These are phyloP conservation scores for Manis pentadactyla DNA, from an alignment of 2,797 vertebrate species.

Conservation along the genomic window DNA sequence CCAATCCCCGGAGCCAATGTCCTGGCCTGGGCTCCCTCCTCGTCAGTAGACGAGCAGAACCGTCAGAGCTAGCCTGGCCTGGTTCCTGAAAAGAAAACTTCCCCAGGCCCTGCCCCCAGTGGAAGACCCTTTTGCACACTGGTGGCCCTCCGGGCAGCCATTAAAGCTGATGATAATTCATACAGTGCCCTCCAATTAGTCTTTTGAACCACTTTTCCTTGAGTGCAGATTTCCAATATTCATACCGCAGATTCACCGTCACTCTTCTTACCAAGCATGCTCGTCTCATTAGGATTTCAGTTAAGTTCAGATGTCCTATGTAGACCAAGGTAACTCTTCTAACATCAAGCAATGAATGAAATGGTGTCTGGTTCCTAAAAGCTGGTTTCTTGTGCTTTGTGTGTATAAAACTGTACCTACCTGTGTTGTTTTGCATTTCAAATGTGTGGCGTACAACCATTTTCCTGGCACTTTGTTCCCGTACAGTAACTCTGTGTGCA, in stretches of 20 bases:
- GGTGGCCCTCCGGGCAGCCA: conserved; percentile 72
- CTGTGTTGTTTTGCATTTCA: conserved; percentile 93
- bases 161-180: conserved; percentile 76
- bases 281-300: conserved; percentile 89
- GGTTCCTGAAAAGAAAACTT: conserved; percentile 78
- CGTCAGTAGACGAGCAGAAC: conserved; percentile 75
- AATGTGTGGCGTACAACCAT: conserved; percentile 93
- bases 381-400: conserved; percentile 89
- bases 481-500: conserved; percentile 94
- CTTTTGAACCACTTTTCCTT: conserved; percentile 86
- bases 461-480: conserved; percentile 89
- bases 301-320: conserved; percentile 89
- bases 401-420: conserved; percentile 91
- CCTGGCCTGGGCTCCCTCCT: neutral
- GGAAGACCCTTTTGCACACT: conserved; percentile 79
- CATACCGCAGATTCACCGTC: conserved; percentile 86
- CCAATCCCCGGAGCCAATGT: conserved; percentile 57
- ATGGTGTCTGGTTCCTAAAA: conserved; percentile 90
- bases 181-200: conserved; percentile 81
- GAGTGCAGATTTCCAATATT: conserved; percentile 83
- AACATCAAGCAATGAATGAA: conserved; percentile 89
- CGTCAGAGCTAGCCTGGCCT: conserved; percentile 76
- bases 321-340: conserved; percentile 90
- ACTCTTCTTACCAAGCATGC: conserved; percentile 90
- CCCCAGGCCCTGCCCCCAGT: conserved; percentile 65